Percentiles rank a stretch among this genome's conserved stretches.
These are phyloP conservation scores for Eumaeus atala DNA, from an alignment of 1,140 invertebrate genomes.

Conservation along the genomic window DNA sequence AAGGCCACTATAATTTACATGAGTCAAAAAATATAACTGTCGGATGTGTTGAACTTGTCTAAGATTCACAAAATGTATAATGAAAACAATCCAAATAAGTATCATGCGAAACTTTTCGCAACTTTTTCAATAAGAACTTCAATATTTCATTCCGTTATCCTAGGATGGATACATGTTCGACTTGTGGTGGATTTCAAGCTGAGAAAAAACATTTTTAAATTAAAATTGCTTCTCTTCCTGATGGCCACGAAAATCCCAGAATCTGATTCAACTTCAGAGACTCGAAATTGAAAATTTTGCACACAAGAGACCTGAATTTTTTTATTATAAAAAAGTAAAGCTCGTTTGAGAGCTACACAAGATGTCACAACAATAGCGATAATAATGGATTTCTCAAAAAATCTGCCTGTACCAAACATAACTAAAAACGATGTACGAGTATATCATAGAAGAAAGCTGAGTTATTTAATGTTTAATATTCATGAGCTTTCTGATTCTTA, in stretches of 20 bases:
- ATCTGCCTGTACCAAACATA: conserved; percentile 21
- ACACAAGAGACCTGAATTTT: conserved; percentile 12
- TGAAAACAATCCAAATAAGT: conserved; percentile 6
- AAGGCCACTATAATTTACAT: conserved; percentile 9
- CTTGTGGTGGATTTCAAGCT: conserved; percentile 14
- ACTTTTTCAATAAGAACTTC: conserved; percentile 13
- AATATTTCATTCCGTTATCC: conserved; percentile 16
- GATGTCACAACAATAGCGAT: conserved; percentile 13
- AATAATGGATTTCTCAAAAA: conserved; percentile 22
- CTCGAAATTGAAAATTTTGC: conserved; percentile 6
- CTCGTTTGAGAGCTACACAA: conserved; percentile 3
- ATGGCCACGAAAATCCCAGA: conserved; percentile 2
- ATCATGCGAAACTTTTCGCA: conserved; percentile 14
- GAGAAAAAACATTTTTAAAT: conserved; percentile 14
- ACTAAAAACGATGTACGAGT: conserved; percentile 22
- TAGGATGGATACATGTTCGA: conserved; percentile 13
- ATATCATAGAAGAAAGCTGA: conserved; percentile 20
- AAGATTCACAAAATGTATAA: conserved; percentile 10
- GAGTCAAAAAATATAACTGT: conserved; percentile 14
- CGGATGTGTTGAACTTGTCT: conserved; percentile 13
- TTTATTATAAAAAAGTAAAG: conserved; percentile 15
- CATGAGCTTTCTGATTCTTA: conserved; percentile 16
- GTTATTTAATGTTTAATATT: conserved; percentile 11
- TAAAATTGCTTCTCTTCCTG: conserved; percentile 7
- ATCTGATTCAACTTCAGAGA: neutral